Percentiles rank a stretch among this genome's conserved stretches.
Conservation (phyloP, 1,140 invertebrate species). For the Nasonia giraulti region DNA sequence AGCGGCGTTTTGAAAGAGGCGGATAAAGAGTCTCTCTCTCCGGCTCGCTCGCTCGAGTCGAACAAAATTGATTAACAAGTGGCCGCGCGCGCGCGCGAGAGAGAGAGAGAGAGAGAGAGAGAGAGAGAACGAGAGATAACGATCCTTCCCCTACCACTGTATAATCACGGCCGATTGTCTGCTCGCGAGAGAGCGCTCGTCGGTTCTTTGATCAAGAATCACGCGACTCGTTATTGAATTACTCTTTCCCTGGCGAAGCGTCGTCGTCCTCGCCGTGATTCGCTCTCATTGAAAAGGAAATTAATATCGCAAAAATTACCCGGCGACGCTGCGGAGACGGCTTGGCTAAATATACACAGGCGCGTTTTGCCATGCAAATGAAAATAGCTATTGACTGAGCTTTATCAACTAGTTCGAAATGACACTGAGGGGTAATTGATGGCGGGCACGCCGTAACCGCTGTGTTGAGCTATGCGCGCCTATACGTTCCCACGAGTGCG, state of each 20-base stretch:
- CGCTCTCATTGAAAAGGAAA: conserved; percentile 18
- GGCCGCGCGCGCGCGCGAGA: not conserved
- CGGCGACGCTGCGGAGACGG: not conserved
- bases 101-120: too few species aligned
- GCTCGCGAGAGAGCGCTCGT: not conserved
- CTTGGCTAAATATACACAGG: not conserved
- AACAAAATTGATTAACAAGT: conserved; percentile 34
- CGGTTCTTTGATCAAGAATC: conserved; percentile 55
- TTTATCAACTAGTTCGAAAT: conserved; percentile 22
- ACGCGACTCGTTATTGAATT: conserved; percentile 55
- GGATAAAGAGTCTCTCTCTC: not conserved
- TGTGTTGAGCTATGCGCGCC: conserved; percentile 56
- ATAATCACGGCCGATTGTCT: conserved; percentile 42
- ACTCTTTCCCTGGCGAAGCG: conserved; percentile 18
- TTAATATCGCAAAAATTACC: conserved; percentile 21
- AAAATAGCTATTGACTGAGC: not conserved
- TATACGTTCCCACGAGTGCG: conserved; percentile 66
- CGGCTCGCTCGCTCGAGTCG: not conserved
- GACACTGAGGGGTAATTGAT: conserved; percentile 35
- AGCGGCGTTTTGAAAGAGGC: conserved; percentile 21
- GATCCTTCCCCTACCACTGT: not conserved
- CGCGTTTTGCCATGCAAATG: not conserved
- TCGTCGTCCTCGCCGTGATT: not conserved
- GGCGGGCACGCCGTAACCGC: conserved; percentile 48
- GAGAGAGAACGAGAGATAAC: too few species aligned